Evolutionary conservation across 1,140 invertebrate species (phyloP).

Genomic region (Drosophila grimshawi): DNA sequence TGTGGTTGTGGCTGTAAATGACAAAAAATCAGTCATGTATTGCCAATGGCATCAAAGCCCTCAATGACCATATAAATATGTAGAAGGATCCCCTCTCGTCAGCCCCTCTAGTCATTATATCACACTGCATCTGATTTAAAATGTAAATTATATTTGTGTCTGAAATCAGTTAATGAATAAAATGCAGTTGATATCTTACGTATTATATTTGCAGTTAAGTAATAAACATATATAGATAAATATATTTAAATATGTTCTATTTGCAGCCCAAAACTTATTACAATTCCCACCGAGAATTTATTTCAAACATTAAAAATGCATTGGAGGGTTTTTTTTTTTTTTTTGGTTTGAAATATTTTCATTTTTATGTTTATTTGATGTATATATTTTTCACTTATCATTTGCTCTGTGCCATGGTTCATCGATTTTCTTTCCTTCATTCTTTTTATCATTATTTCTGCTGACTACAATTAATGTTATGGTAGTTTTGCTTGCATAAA

Average conservation of each 20-base stretch:
- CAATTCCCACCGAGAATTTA: too few relatives aligned
- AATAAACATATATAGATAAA: too few relatives aligned
- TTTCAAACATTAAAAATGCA: too few relatives aligned
- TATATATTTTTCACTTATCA: slow-evolving; percentile 35
- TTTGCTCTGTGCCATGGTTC: slow-evolving; percentile 8
- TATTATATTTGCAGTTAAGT: too few relatives aligned
- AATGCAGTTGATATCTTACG: too few relatives aligned
- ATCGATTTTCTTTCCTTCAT: slow-evolving; percentile 21
- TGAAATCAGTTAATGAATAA: too few relatives aligned
- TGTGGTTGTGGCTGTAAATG: not conserved
- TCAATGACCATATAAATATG: too few relatives aligned
- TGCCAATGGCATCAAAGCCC: not conserved
- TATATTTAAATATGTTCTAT: too few relatives aligned
- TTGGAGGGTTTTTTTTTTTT: not conserved
- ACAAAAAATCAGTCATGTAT: slow-evolving; percentile 26
- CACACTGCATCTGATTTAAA: not conserved
- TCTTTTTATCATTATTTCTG: not conserved
- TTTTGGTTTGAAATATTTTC: slow-evolving; percentile 74
- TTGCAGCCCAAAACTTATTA: too few relatives aligned
- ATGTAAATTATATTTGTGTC: too few relatives aligned
- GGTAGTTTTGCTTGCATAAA: slow-evolving; percentile 54
- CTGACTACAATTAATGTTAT: slow-evolving; percentile 49
- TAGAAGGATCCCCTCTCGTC: too few relatives aligned
- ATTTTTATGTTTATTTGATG: slow-evolving; percentile 72
- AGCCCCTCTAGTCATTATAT: not conserved